Conservation (phyloP, 2,113 vertebrate genomes). For the Eurystomus gularis region DNA sequence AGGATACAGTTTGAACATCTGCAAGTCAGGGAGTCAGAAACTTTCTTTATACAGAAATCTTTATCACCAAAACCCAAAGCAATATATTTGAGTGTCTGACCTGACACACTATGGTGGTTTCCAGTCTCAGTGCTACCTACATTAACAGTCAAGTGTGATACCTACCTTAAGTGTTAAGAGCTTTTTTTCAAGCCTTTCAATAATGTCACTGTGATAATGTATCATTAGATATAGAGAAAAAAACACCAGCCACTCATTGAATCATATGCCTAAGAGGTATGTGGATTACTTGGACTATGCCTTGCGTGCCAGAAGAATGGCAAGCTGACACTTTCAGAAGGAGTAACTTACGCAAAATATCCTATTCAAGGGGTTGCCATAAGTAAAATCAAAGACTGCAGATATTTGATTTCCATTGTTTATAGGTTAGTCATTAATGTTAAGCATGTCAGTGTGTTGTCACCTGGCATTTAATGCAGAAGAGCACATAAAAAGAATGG, state of each 20-base stretch:
- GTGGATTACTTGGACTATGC: not conserved
- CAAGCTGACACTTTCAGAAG: not conserved
- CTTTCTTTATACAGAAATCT: not conserved
- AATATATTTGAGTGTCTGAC: not conserved
- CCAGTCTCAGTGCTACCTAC: not conserved
- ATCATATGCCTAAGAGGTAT: not conserved
- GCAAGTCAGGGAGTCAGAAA: slow-evolving; percentile 24
- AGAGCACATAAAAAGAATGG: not conserved
- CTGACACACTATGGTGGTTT: not conserved
- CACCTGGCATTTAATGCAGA: not conserved
- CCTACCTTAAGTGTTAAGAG: not conserved
- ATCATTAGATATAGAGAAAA: not conserved
- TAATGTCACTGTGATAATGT: not conserved
- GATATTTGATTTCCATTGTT: not conserved
- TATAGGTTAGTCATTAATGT: slow-evolving; percentile 25
- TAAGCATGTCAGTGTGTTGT: not conserved
- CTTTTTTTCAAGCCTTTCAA: slow-evolving; percentile 16
- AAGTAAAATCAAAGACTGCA: not conserved
- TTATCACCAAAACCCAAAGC: not conserved
- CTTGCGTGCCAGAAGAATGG: not conserved
- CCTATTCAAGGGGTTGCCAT: not conserved
- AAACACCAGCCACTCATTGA: not conserved
- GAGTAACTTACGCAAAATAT: not conserved
- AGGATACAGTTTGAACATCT: slow-evolving; percentile 26
- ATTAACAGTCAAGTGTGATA: not conserved